phyloP scores from a whole-genome alignment of 2,797 vertebrate genomes.

The Amblyraja radiata region DNA sequence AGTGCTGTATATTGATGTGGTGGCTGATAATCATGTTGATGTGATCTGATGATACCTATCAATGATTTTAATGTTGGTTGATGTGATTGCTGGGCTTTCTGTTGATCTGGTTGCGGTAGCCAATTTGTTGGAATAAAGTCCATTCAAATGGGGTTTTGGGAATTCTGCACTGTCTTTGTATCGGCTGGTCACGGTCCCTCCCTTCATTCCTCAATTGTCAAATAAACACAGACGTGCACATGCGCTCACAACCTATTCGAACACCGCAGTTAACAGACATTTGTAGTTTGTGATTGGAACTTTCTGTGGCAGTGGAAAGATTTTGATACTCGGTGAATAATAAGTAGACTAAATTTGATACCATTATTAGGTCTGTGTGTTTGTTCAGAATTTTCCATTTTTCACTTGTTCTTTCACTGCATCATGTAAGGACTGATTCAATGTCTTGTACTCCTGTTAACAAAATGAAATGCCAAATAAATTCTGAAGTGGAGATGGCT shows the following conservation, averaged over 20 bases:
- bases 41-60: background rate
- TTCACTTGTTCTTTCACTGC: conserved; percentile 46
- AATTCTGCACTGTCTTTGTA: background rate
- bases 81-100: background rate
- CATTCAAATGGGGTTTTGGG: background rate
- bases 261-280: conserved; percentile 41
- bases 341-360: conserved; percentile 61
- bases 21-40: background rate
- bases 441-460: conserved; percentile 73
- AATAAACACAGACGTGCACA: too few relatives aligned
- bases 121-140: background rate
- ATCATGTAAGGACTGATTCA: conserved; percentile 53
- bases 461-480: conserved; percentile 94
- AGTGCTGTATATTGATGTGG: background rate
- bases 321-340: conserved; percentile 60
- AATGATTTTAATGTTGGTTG: background rate
- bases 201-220: background rate
- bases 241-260: background rate
- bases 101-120: background rate
- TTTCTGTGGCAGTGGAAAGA: conserved; percentile 56
- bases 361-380: conserved; percentile 59
- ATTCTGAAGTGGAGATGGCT: conserved; percentile 63
- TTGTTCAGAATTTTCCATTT: conserved; percentile 57
- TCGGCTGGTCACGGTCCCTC: background rate
- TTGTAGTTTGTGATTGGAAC: conserved; percentile 54